Evolutionary conservation across 2,888 invertebrate genomes (phyloP).

Genomic region (Octodonta nipae): DNA sequence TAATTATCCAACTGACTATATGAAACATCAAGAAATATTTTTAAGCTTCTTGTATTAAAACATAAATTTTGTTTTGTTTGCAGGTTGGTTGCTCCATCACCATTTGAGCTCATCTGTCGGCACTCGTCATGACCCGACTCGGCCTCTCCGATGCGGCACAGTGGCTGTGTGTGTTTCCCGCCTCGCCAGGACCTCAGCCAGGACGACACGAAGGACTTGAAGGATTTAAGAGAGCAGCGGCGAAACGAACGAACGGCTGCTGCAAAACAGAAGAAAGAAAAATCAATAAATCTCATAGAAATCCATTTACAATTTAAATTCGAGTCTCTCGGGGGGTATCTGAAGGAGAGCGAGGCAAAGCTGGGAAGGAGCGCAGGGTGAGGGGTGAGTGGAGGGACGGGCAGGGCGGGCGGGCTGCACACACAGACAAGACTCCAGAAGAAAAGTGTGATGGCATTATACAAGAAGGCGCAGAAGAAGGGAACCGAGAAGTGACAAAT

Average conservation of each 20-base stretch:
- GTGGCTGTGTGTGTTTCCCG: no score
- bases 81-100: no score
- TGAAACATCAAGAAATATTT: no score
- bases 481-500: slow-evolving; percentile 28
- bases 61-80: no score
- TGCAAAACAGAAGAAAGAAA: slow-evolving; percentile 19
- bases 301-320: slow-evolving; percentile 31
- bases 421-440: background rate
- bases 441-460: slow-evolving; percentile 2
- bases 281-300: slow-evolving; percentile 29
- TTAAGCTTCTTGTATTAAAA: no score
- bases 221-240: background rate
- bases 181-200: background rate
- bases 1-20: no score
- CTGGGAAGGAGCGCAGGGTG: background rate
- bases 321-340: slow-evolving; percentile 5
- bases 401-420: background rate
- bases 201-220: background rate
- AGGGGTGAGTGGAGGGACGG: background rate
- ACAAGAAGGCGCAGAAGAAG: slow-evolving; percentile 5
- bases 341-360: background rate
- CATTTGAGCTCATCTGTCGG: no score
- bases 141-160: no score
- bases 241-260: slow-evolving; percentile 1
- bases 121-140: no score